Percentiles rank a stretch among this genome's conserved stretches.
These are phyloP conservation scores for Peromyscus melanophrys DNA, from an alignment of 2,797 vertebrate genomes.

Conservation along the genomic window DNA sequence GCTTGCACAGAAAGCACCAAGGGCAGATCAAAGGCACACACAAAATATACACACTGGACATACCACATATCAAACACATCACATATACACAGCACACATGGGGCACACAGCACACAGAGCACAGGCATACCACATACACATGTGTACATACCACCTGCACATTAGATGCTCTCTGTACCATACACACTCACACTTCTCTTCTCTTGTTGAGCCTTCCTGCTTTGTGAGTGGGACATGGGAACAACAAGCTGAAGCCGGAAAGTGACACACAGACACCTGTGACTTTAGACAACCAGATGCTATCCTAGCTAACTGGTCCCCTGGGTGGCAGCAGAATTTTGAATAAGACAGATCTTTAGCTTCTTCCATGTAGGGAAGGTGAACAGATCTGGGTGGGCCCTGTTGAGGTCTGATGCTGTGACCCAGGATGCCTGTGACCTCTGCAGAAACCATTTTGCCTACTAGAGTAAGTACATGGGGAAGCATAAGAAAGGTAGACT, in stretches of 20 bases:
- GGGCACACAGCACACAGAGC: not conserved
- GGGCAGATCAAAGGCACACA: not conserved
- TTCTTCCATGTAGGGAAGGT: not conserved
- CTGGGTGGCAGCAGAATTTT: not conserved
- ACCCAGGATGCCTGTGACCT: not conserved
- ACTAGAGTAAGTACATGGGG: accelerated
- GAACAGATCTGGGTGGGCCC: not conserved
- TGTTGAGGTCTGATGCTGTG: not conserved
- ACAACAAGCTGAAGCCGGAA: not conserved
- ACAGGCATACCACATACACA: not conserved
- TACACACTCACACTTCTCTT: not conserved
- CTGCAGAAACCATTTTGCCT: not conserved
- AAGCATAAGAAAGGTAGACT: no score
- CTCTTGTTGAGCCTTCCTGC: not conserved
- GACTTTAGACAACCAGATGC: not conserved
- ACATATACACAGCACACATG: not conserved
- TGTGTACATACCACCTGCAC: no score
- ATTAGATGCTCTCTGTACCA: not conserved
- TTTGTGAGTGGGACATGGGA: not conserved
- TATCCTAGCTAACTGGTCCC: not conserved
- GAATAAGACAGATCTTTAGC: not conserved
- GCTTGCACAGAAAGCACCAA: not conserved
- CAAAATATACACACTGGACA: not conserved
- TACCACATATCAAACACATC: not conserved
- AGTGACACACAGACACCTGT: not conserved